Conservation (phyloP, 2,888 invertebrate genomes). For the Tenthredo distinguenda region DNA sequence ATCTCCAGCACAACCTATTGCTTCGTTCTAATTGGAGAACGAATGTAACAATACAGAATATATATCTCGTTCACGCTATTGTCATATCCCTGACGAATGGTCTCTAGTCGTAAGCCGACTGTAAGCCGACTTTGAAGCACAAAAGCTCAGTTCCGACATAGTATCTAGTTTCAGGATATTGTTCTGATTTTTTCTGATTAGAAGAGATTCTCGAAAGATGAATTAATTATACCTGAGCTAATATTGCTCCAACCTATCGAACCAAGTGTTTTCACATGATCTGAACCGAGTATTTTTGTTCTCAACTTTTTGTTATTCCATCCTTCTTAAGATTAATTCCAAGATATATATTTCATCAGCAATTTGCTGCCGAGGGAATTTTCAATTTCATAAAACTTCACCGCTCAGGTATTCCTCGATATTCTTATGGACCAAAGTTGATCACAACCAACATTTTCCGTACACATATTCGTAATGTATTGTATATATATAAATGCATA, state of each 20-base stretch:
- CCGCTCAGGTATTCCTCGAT: not conserved
- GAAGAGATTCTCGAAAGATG: not conserved
- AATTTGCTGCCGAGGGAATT: not conserved
- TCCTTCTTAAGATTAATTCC: not conserved
- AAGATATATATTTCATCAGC: not conserved
- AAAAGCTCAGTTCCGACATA: not conserved
- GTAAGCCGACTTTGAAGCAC: not conserved
- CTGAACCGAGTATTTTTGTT: not conserved
- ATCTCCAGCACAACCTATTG: not conserved
- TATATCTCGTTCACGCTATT: conserved; percentile 10
- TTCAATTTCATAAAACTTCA: conserved; percentile 23
- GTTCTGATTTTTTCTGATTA: not conserved
- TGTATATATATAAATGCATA: not conserved
- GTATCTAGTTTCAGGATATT: not conserved
- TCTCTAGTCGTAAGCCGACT: not conserved
- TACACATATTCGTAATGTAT: not conserved
- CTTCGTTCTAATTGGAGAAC: conserved; percentile 20
- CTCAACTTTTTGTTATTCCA: not conserved
- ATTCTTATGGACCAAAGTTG: not conserved
- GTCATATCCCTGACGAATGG: conserved; percentile 4
- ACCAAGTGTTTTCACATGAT: not conserved
- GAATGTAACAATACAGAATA: conserved; percentile 14
- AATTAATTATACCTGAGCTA: not conserved
- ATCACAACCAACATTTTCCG: not conserved
- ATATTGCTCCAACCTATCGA: not conserved